Percentiles rank a stretch among this genome's conserved stretches.
Evolutionary conservation across 2,888 invertebrate species (phyloP).

Genomic region (Mythimna lalbum): DNA sequence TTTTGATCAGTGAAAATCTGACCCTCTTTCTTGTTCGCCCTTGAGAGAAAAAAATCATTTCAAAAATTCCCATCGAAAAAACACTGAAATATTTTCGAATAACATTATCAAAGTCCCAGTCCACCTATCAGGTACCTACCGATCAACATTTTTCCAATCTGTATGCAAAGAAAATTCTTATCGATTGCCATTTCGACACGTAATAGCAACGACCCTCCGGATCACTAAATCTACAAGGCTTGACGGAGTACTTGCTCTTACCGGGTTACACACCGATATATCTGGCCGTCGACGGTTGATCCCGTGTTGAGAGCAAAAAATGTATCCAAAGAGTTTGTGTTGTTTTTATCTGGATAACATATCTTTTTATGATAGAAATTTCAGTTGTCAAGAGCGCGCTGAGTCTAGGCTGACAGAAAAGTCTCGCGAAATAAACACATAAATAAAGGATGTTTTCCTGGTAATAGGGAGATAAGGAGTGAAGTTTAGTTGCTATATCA

Average conservation of each 20-base stretch:
- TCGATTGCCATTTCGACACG: slow-evolving; percentile 46
- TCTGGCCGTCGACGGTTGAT: slow-evolving; percentile 40
- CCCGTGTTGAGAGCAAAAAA: slow-evolving; percentile 31
- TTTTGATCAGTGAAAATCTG: too few relatives aligned
- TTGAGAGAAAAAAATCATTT: too few relatives aligned
- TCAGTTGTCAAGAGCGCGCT: neutral
- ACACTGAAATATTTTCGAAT: neutral
- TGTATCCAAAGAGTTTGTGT: slow-evolving; percentile 31
- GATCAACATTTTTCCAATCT: slow-evolving; percentile 31
- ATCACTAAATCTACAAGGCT: slow-evolving; percentile 65
- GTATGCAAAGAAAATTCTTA: slow-evolving; percentile 35
- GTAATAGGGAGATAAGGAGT: too few relatives aligned
- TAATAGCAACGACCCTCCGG: slow-evolving; percentile 58
- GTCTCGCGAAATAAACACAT: neutral
- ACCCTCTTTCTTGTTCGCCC: too few relatives aligned
- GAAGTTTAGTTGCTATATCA: too few relatives aligned
- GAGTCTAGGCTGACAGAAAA: neutral
- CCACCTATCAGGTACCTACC: neutral
- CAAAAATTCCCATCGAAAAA: too few relatives aligned
- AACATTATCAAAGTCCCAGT: neutral
- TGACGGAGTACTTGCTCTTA: slow-evolving; percentile 61
- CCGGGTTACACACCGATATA: slow-evolving; percentile 41
- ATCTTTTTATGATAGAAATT: neutral
- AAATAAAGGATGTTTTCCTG: neutral
- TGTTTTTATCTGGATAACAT: neutral